Conservation (phyloP, 2,113 vertebrate species). For the Ia io region DNA sequence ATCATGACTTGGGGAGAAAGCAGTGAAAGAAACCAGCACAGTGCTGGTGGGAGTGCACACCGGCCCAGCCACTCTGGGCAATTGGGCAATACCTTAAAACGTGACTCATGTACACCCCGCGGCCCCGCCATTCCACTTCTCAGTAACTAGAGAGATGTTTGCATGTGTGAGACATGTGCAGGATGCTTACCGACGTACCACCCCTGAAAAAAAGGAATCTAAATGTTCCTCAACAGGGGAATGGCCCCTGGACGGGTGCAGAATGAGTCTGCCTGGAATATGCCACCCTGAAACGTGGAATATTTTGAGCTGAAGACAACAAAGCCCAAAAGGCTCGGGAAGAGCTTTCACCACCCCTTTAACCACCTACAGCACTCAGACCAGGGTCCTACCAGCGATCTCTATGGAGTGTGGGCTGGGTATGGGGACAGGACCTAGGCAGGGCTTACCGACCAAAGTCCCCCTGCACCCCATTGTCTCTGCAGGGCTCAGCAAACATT, state of each 20-base stretch:
- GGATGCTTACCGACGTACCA: background rate
- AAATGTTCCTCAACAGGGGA: background rate
- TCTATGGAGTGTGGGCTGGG: background rate
- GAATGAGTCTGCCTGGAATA: background rate
- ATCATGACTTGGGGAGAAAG: background rate
- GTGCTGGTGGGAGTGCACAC: background rate
- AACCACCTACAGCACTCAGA: background rate
- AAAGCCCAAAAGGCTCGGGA: background rate
- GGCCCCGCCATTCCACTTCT: background rate
- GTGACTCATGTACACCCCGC: background rate
- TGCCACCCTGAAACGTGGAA: background rate
- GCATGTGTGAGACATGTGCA: background rate
- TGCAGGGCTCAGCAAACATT: background rate
- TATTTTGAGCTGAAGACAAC: background rate
- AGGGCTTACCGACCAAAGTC: background rate
- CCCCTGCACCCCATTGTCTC: background rate
- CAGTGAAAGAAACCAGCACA: background rate
- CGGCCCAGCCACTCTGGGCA: background rate
- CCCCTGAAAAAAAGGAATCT: background rate
- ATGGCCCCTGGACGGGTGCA: background rate
- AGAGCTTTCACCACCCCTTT: background rate
- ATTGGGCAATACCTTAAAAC: background rate
- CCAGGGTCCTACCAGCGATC: background rate
- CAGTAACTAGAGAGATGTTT: constrained; percentile 10
- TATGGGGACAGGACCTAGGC: background rate